A percentile compares a stretch with the other conserved stretches of the same genome.
Conservation (phyloP, 2,113 vertebrate species). For the Procavia capensis region DNA sequence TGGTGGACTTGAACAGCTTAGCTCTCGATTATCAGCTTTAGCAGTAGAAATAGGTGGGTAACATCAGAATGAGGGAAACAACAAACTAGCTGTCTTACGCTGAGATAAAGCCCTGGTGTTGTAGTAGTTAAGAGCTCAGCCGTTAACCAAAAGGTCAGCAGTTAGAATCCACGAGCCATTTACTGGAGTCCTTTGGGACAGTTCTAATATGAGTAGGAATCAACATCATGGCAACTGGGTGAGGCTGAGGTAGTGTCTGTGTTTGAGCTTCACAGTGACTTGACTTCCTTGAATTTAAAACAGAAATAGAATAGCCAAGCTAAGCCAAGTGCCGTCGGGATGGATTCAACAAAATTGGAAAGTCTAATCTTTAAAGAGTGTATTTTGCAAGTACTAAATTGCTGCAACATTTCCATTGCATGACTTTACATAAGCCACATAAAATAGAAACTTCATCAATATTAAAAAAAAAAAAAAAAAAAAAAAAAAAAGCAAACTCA, state of each 20-base stretch:
- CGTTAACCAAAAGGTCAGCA: no score
- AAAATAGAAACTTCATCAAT: neutral
- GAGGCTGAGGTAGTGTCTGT: neutral
- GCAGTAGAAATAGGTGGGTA: neutral
- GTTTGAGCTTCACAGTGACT: neutral
- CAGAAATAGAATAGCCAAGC: neutral
- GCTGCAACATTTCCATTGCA: neutral
- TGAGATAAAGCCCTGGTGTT: neutral
- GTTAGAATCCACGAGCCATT: no score
- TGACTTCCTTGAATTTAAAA: neutral
- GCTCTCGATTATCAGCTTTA: no score
- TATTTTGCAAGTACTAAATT: neutral
- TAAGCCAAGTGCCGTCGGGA: no score
- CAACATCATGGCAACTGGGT: no score
- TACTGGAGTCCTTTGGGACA: no score
- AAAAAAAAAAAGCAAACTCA: neutral
- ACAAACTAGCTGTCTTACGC: neutral
- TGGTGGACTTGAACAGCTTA: no score
- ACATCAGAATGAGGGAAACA: neutral
- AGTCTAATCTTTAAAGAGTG: neutral
- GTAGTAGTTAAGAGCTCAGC: no score
- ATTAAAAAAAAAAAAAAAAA: no score
- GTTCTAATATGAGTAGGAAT: no score
- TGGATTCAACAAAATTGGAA: neutral
- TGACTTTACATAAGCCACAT: neutral